Conservation (phyloP, 2,888 invertebrate species). For the Dolichomitus sp. region DNA sequence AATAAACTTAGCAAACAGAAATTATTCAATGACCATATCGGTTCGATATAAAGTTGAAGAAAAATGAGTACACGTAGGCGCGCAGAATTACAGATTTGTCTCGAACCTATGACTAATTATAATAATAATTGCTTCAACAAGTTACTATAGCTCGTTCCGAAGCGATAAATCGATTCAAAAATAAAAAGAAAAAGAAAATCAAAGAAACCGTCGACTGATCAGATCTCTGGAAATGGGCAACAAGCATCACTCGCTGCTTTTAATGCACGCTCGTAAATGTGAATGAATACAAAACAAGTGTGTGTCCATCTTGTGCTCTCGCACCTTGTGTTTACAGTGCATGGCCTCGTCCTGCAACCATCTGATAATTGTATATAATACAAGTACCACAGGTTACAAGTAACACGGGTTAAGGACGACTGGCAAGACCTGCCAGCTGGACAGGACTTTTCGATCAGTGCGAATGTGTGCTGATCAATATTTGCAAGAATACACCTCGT, state of each 20-base stretch:
- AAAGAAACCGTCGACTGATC: neutral
- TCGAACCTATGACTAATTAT: constrained; percentile 68
- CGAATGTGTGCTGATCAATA: neutral
- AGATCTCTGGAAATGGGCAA: neutral
- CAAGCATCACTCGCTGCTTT: neutral
- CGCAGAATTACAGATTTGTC: constrained; percentile 74
- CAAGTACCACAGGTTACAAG: neutral
- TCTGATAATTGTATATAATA: neutral
- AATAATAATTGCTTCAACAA: constrained; percentile 73
- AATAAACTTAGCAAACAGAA: no score
- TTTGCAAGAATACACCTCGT: constrained; percentile 1
- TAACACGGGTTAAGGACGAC: constrained; percentile 21
- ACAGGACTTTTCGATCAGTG: neutral
- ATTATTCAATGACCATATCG: no score
- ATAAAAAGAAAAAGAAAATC: constrained; percentile 12
- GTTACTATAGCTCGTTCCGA: constrained; percentile 51
- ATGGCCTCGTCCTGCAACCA: neutral
- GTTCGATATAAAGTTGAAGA: no score
- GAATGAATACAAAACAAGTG: neutral
- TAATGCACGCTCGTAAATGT: neutral
- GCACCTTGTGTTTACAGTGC: neutral
- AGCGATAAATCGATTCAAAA: neutral
- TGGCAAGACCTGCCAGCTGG: neutral
- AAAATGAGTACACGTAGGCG: no score
- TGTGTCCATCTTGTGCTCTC: neutral